A percentile compares a stretch with the other conserved stretches of the same genome.
These are phyloP conservation scores for Teleogryllus occipitalis DNA, from an alignment of 1,140 invertebrate species.

Conservation along the genomic window DNA sequence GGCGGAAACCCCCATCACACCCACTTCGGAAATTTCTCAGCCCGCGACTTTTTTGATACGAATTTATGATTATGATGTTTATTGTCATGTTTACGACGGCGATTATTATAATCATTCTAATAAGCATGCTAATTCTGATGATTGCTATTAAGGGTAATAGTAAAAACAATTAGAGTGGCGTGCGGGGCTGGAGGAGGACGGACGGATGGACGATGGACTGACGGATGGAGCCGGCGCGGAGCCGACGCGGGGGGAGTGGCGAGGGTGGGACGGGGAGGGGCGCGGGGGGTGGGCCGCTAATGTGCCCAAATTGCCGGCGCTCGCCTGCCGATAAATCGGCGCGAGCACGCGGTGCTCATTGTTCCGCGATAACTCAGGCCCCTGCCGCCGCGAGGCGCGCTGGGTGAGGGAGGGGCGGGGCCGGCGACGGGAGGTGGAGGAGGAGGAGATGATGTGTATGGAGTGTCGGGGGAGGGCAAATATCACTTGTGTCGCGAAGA, in stretches of 20 bases:
- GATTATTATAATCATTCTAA: constrained; percentile 2
- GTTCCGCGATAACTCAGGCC: too few relatives aligned
- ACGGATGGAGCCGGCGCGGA: background rate
- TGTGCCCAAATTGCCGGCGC: too few relatives aligned
- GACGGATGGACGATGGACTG: background rate
- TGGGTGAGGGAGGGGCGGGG: too few relatives aligned
- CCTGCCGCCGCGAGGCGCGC: too few relatives aligned
- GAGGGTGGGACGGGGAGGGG: background rate
- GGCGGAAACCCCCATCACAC: background rate
- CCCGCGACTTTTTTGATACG: background rate
- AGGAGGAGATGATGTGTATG: too few relatives aligned
- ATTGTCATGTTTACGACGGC: background rate
- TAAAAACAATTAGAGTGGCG: background rate
- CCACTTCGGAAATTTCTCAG: background rate
- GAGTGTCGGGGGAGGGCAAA: too few relatives aligned
- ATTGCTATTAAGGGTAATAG: constrained; percentile 4
- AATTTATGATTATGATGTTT: constrained; percentile 6
- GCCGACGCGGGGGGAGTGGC: too few relatives aligned
- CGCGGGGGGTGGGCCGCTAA: too few relatives aligned
- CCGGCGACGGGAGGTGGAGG: too few relatives aligned
- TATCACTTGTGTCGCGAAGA: too few relatives aligned
- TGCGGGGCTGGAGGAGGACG: background rate
- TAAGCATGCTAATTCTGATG: constrained; percentile 4
- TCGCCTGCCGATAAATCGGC: too few relatives aligned
- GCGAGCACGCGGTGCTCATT: too few relatives aligned